Evolutionary conservation across 2,888 invertebrate genomes (phyloP).

Genomic region (Cephalotes varians): DNA sequence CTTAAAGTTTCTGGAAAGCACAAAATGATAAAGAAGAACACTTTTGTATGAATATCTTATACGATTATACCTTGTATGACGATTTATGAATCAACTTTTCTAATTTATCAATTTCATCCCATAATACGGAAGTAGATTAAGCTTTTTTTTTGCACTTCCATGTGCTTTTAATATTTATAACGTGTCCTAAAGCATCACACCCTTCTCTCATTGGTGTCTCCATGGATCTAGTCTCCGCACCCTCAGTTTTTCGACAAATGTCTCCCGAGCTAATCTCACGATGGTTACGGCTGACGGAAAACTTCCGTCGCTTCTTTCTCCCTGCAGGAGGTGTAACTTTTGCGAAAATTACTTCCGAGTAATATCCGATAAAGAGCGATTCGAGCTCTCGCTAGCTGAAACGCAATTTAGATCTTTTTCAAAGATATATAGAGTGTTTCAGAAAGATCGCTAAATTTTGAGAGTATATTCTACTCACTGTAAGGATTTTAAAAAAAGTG

Average conservation of each 20-base stretch:
- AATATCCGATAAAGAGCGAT: slow-evolving; percentile 39
- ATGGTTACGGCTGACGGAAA: slow-evolving; percentile 21
- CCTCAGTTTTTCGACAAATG: slow-evolving; percentile 27
- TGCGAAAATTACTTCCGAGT: slow-evolving; percentile 18
- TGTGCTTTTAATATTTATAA: slow-evolving; percentile 27
- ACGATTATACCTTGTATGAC: too few species aligned
- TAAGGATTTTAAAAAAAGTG: too few species aligned
- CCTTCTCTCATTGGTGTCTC: slow-evolving; percentile 9
- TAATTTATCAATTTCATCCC: slow-evolving; percentile 10
- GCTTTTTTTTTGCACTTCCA: not conserved
- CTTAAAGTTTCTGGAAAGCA: not conserved
- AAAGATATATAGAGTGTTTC: too few species aligned
- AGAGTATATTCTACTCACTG: too few species aligned
- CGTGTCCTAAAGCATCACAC: not conserved
- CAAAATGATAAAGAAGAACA: not conserved
- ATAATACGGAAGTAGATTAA: slow-evolving; percentile 32
- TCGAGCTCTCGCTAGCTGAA: not conserved
- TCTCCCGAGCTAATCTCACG: slow-evolving; percentile 24
- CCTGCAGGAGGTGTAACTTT: slow-evolving; percentile 13
- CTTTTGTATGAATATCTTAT: too few species aligned
- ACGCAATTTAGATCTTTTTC: not conserved
- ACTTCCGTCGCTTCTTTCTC: slow-evolving; percentile 4
- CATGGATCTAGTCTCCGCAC: not conserved
- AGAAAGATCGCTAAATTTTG: too few species aligned
- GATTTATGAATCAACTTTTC: slow-evolving; percentile 16